Evolutionary conservation across 2,113 vertebrate species (phyloP).

Genomic region (Holacanthus passer): DNA sequence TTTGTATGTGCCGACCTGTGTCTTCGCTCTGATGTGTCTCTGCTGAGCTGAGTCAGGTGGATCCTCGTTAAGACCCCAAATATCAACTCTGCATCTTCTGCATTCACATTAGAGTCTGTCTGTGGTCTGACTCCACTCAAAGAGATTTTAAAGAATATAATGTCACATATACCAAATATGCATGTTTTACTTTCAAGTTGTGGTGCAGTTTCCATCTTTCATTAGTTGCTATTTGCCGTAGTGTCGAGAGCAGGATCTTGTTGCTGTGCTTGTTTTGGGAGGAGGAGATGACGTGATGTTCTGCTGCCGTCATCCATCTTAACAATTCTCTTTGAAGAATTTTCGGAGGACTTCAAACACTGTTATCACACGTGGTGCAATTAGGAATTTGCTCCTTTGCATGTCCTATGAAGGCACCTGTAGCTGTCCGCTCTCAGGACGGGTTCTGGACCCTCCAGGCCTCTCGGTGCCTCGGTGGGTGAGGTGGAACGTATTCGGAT

Average conservation of each 20-base stretch:
- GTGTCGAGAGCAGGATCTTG: not conserved
- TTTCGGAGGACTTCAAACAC: not conserved
- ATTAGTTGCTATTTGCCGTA: too few relatives aligned
- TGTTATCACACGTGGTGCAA: not conserved
- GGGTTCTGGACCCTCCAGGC: not conserved
- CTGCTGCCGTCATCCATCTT: not conserved
- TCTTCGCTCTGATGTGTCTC: too few relatives aligned
- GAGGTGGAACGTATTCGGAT: not conserved
- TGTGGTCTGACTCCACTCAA: too few relatives aligned
- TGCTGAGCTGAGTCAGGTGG: too few relatives aligned
- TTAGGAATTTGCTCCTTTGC: not conserved
- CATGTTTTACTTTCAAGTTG: not conserved
- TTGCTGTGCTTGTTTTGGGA: not conserved
- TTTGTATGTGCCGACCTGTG: too few relatives aligned
- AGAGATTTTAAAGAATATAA: too few relatives aligned
- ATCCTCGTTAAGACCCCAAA: not conserved
- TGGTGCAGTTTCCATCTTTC: not conserved
- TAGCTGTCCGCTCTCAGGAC: not conserved
- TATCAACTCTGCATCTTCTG: not conserved
- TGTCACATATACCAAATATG: too few relatives aligned
- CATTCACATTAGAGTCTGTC: not conserved
- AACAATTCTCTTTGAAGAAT: constrained; percentile 8
- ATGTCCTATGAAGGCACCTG: not conserved
- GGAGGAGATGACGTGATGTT: not conserved
- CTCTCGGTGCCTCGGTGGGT: not conserved